These are phyloP conservation scores for Drosophila repletoides DNA, from an alignment of 1,140 invertebrate genomes.

Conservation along the genomic window DNA sequence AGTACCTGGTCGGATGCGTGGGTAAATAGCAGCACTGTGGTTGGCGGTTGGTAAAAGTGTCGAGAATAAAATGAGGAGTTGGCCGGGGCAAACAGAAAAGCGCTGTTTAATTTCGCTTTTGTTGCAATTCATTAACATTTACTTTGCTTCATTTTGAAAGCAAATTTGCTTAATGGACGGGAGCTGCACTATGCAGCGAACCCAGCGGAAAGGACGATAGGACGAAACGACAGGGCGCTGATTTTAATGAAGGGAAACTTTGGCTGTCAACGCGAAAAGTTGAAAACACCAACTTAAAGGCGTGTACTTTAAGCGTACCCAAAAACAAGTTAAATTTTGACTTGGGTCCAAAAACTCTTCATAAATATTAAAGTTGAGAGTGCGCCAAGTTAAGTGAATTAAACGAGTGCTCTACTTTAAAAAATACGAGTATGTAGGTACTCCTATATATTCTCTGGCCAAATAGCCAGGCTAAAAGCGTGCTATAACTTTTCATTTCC, in stretches of 20 bases:
- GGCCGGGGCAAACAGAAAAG: slow-evolving; percentile 7
- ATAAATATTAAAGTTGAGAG: slow-evolving; percentile 52
- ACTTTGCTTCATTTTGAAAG: slow-evolving; percentile 15
- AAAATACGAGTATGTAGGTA: slow-evolving; percentile 1
- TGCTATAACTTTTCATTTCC: slow-evolving; percentile 73
- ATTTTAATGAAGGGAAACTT: slow-evolving; percentile 46
- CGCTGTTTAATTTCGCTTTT: slow-evolving; percentile 20
- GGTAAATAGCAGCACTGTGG: slow-evolving; percentile 1
- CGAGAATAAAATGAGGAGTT: too few species aligned
- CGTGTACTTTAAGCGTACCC: slow-evolving; percentile 54
- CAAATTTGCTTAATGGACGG: slow-evolving; percentile 33
- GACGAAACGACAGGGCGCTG: background rate
- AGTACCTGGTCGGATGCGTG: slow-evolving; percentile 20
- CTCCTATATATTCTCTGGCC: slow-evolving; percentile 1
- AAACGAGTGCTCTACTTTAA: slow-evolving; percentile 67
- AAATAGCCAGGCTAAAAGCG: slow-evolving; percentile 54
- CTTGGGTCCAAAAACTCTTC: slow-evolving; percentile 40
- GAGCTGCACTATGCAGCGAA: slow-evolving; percentile 3
- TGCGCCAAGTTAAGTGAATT: slow-evolving; percentile 62
- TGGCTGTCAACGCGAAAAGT: slow-evolving; percentile 22
- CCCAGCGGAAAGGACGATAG: too few species aligned
- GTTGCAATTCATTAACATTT: slow-evolving; percentile 35
- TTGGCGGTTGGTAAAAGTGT: too few species aligned
- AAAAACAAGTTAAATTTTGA: slow-evolving; percentile 42
- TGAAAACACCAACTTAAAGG: slow-evolving; percentile 14